A percentile compares a stretch with the other conserved stretches of the same genome.
These are phyloP conservation scores for Zaprionus kolodkinae DNA, from an alignment of 1,140 invertebrate genomes.

Conservation along the genomic window DNA sequence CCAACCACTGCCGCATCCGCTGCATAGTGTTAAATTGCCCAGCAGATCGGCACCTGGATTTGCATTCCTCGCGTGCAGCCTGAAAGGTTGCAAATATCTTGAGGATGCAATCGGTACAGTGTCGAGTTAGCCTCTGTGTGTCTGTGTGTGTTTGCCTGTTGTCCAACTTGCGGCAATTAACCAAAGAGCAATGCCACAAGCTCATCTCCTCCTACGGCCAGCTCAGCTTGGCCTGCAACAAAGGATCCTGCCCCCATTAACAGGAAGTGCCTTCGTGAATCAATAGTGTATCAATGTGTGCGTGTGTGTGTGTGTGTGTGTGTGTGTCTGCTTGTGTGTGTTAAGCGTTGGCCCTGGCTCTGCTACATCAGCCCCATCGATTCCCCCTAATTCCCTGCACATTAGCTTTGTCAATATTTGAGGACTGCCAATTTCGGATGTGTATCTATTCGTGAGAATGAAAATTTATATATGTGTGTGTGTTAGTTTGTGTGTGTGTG, in stretches of 20 bases:
- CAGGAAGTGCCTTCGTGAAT: slow-evolving; percentile 1
- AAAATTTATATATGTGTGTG: slow-evolving; percentile 8
- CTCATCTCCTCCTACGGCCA: neutral
- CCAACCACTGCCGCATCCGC: neutral
- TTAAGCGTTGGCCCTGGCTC: slow-evolving; percentile 39
- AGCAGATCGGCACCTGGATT: slow-evolving; percentile 60
- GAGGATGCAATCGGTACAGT: slow-evolving; percentile 47
- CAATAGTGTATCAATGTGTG: neutral
- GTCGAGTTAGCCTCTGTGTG: neutral
- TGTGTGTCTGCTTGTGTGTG: neutral
- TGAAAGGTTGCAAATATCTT: slow-evolving; percentile 51
- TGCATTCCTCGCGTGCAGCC: slow-evolving; percentile 57
- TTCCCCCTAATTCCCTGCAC: slow-evolving; percentile 24
- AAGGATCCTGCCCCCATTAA: slow-evolving; percentile 16
- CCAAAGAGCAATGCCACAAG: neutral
- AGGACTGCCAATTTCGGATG: slow-evolving; percentile 19
- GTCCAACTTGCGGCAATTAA: slow-evolving; percentile 58
- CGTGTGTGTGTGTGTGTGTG: neutral
- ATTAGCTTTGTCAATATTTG: slow-evolving; percentile 67
- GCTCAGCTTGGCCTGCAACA: neutral
- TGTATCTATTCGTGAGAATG: slow-evolving; percentile 7
- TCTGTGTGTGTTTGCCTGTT: neutral
- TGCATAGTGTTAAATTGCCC: slow-evolving; percentile 75
- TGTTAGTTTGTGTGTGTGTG: slow-evolving; percentile 14
- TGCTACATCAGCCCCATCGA: slow-evolving; percentile 10